Percentiles rank a stretch among this genome's conserved stretches.
Conservation (phyloP, 1,140 invertebrate genomes). For the Drosophila watanabei region DNA sequence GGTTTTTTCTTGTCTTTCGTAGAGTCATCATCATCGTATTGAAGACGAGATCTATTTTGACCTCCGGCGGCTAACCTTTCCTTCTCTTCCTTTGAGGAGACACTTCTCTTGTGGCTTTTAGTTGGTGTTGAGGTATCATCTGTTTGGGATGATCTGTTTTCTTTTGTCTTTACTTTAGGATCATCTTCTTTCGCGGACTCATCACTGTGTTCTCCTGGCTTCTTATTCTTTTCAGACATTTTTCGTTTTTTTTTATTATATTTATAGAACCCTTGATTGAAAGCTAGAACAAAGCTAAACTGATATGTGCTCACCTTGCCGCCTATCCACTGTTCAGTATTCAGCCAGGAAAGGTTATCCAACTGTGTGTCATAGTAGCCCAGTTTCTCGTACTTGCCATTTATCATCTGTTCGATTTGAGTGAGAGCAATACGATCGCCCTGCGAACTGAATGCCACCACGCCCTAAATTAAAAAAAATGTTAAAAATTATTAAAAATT, state of each 20-base stretch:
- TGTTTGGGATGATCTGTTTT: not conserved
- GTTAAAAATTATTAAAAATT: not conserved
- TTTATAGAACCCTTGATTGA: not conserved
- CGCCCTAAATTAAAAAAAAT: slow-evolving; percentile 89
- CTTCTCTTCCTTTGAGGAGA: not conserved
- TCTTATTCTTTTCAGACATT: slow-evolving; percentile 37
- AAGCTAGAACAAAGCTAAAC: slow-evolving; percentile 9
- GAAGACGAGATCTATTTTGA: not conserved
- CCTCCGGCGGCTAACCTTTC: not conserved
- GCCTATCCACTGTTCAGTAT: slow-evolving; percentile 96
- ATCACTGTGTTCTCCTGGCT: not conserved
- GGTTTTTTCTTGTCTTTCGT: not conserved
- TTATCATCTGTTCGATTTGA: slow-evolving; percentile 98
- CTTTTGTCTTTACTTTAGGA: not conserved
- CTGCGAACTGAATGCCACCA: slow-evolving; percentile 97
- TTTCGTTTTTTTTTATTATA: not conserved
- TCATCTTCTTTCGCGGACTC: not conserved
- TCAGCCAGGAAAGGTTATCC: slow-evolving; percentile 97
- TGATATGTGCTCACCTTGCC: slow-evolving; percentile 80
- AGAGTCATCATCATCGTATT: not conserved
- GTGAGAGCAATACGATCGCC: slow-evolving; percentile 99
- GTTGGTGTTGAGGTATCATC: too few species aligned
- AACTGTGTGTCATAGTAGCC: slow-evolving; percentile 98
- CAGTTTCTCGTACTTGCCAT: slow-evolving; percentile 97
- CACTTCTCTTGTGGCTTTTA: not conserved